Evolutionary conservation across 2,113 vertebrate species (phyloP).

Genomic region (Corvus hawaiiensis): DNA sequence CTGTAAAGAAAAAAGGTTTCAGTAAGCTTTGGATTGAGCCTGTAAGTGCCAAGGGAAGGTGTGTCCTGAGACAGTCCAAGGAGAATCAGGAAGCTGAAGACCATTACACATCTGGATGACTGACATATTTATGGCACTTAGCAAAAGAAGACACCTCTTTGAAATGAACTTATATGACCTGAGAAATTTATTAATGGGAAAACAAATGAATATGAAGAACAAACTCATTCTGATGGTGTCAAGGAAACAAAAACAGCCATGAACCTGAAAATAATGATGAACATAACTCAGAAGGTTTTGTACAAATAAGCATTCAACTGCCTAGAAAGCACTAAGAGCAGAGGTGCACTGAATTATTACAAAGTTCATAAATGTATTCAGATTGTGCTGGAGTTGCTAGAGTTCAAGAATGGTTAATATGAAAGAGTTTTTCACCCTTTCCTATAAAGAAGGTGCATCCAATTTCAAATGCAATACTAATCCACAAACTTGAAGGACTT

Average conservation of each 20-base stretch:
- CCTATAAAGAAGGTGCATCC: neutral
- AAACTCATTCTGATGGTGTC: neutral
- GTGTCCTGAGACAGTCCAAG: neutral
- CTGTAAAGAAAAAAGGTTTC: neutral
- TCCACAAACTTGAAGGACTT: neutral
- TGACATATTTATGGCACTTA: neutral
- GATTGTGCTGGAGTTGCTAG: neutral
- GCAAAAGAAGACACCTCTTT: neutral
- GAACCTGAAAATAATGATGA: neutral
- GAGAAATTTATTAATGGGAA: neutral
- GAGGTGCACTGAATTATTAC: neutral
- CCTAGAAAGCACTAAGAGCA: neutral
- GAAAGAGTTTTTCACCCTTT: neutral
- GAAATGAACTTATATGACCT: neutral
- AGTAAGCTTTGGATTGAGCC: neutral
- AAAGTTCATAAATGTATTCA: neutral
- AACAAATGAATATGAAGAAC: neutral
- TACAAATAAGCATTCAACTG: neutral
- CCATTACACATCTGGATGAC: neutral
- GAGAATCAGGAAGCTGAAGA: neutral
- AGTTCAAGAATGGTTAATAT: neutral
- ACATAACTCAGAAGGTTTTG: constrained; percentile 7
- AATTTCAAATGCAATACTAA: neutral
- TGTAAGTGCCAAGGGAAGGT: neutral
- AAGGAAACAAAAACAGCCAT: neutral